Conservation (phyloP, 2,888 invertebrate genomes). For the Parthenolecanium corni region DNA sequence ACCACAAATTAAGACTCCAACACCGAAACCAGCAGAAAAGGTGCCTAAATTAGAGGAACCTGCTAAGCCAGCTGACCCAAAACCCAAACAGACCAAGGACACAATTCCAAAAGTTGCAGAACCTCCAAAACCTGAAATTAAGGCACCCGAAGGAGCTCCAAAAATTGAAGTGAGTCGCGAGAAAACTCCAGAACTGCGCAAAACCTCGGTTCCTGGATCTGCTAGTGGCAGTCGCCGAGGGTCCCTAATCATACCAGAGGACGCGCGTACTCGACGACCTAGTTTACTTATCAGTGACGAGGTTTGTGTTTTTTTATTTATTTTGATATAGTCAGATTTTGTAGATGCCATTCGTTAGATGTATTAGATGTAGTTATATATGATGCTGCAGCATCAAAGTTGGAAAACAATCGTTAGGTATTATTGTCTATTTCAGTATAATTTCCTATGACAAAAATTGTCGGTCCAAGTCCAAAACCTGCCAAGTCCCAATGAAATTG, state of each 20-base stretch:
- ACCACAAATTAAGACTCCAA: too few species aligned
- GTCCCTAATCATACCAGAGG: constrained; percentile 73
- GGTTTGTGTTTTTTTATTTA: constrained; percentile 46
- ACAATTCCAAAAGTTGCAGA: background rate
- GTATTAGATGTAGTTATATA: background rate
- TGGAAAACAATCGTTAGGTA: background rate
- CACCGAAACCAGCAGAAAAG: too few species aligned
- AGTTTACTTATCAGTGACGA: constrained; percentile 88
- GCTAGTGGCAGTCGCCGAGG: constrained; percentile 62
- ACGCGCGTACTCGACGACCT: constrained; percentile 73
- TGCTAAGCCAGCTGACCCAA: too few species aligned
- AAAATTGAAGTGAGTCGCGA: constrained; percentile 81
- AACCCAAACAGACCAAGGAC: background rate
- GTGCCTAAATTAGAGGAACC: too few species aligned
- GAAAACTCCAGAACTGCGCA: constrained; percentile 59
- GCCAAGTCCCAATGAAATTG: too few species aligned
- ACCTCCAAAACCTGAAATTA: constrained; percentile 49
- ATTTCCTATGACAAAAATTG: too few species aligned
- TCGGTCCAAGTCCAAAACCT: too few species aligned
- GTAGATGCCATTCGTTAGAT: background rate
- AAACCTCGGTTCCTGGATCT: constrained; percentile 60
- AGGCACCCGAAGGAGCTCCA: constrained; percentile 53
- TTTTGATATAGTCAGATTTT: background rate
- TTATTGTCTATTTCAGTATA: background rate
- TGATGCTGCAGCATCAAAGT: background rate